Conservation (phyloP, 2,797 vertebrate species). For the Characodon lateralis region DNA sequence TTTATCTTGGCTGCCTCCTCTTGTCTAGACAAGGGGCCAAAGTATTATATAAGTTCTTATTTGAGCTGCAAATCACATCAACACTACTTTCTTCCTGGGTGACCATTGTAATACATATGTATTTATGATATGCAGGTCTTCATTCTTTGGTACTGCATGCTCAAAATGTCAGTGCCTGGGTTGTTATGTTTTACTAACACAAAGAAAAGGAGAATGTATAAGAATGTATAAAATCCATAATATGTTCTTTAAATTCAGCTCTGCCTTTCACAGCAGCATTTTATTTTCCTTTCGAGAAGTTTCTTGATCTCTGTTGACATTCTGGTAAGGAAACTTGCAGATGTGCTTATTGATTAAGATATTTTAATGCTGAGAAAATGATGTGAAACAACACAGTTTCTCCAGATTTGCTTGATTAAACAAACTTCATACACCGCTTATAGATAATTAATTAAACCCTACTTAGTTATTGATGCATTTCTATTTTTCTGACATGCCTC, state of each 20-base stretch:
- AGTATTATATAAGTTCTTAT: no score
- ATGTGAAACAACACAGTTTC: not conserved
- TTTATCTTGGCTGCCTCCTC: no score
- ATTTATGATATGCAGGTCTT: no score
- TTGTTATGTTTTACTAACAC: not conserved
- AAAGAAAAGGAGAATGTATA: not conserved
- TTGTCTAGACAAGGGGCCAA: no score
- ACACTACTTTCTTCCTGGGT: no score
- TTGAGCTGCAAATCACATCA: no score
- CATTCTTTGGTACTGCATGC: no score
- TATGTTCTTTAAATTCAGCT: not conserved
- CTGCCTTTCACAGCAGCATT: not conserved
- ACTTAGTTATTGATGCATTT: not conserved
- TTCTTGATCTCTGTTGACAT: not conserved
- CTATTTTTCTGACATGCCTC: not conserved
- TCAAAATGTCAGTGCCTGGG: no score
- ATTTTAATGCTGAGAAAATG: not conserved
- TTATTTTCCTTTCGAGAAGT: not conserved
- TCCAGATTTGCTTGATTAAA: not conserved
- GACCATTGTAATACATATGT: no score
- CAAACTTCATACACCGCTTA: not conserved
- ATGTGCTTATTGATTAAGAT: not conserved
- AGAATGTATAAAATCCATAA: not conserved
- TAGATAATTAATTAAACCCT: not conserved
- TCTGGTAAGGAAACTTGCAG: not conserved